Conservation (phyloP, 30 jellyfish, hydroid and myxozoan genomes). For the Hydractinia echinata region DNA sequence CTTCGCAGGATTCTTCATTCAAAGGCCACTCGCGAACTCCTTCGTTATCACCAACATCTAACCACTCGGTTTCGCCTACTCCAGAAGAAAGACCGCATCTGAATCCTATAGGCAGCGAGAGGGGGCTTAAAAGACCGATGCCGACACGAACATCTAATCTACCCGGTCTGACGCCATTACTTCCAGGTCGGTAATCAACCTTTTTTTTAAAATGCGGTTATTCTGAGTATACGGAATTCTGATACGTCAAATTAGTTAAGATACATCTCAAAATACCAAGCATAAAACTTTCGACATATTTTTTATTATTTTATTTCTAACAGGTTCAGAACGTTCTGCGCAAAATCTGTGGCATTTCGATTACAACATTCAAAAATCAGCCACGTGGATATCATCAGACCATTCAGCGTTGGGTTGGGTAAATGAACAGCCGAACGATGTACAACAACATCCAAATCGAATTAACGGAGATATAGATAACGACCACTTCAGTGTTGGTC, state of each 20-base stretch:
- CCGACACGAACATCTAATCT: slow-evolving; percentile 37
- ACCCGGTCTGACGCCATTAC: slow-evolving; percentile 59
- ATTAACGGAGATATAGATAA: slow-evolving; percentile 10
- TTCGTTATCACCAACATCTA: slow-evolving; percentile 82
- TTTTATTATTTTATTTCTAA: background rate
- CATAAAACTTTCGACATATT: background rate
- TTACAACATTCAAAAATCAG: slow-evolving; percentile 35
- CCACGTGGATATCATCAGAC: slow-evolving; percentile 9
- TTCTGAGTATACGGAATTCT: background rate
- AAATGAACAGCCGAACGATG: slow-evolving; percentile 18
- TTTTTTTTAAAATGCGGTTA: background rate
- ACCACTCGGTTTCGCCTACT: slow-evolving; percentile 75
- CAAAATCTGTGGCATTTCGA: slow-evolving; percentile 90
- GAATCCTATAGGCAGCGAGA: slow-evolving; percentile 92
- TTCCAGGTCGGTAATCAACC: slow-evolving; percentile 43
- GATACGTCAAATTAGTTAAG: no score
- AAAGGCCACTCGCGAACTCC: slow-evolving; percentile 51
- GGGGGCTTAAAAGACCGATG: slow-evolving; percentile 68
- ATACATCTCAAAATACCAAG: no score
- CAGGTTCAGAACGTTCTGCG: slow-evolving; percentile 63
- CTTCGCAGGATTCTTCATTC: slow-evolving; percentile 59
- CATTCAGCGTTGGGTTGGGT: slow-evolving; percentile 32
- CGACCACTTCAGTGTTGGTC: slow-evolving; percentile 50
- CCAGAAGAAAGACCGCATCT: slow-evolving; percentile 94
- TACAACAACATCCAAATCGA: slow-evolving; percentile 1